Conservation (phyloP, 2,888 invertebrate genomes). For the Stramonita haemastoma region DNA sequence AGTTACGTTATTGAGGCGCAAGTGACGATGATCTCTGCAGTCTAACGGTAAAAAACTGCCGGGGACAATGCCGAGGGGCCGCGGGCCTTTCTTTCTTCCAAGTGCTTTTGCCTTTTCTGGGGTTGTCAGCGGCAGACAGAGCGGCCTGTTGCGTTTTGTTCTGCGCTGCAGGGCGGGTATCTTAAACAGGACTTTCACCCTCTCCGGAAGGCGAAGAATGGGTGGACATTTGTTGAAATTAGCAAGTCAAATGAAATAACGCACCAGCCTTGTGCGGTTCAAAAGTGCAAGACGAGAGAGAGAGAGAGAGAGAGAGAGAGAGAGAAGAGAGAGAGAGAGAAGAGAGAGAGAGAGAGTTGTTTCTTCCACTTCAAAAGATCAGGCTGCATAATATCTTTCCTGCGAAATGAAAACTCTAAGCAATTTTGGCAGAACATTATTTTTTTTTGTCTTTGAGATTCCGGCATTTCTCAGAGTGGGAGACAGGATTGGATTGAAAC, state of each 20-base stretch:
- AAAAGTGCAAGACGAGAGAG: not conserved
- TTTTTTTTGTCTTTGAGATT: not conserved
- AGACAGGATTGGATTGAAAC: not conserved
- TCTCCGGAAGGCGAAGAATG: not conserved
- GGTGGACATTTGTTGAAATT: slow-evolving; percentile 29
- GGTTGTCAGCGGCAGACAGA: not conserved
- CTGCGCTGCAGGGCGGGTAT: slow-evolving; percentile 19
- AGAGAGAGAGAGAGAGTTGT: not conserved
- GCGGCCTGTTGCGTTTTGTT: slow-evolving; percentile 26
- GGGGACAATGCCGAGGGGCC: not conserved
- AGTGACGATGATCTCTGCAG: slow-evolving; percentile 4
- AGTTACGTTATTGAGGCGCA: slow-evolving; percentile 4
- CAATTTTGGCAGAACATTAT: not conserved
- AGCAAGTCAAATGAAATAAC: slow-evolving; percentile 33
- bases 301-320: not conserved
- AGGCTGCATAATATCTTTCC: not conserved
- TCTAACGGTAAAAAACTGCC: not conserved
- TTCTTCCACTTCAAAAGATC: slow-evolving; percentile 12
- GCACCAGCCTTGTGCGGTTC: not conserved
- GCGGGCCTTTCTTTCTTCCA: not conserved
- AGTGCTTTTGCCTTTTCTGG: not conserved
- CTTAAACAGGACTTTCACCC: slow-evolving; percentile 4
- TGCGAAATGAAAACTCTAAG: not conserved
- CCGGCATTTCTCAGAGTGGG: not conserved
- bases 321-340: not conserved